These are phyloP conservation scores for Malurus leucopterus DNA, from an alignment of 2,797 vertebrate genomes.

Conservation along the genomic window DNA sequence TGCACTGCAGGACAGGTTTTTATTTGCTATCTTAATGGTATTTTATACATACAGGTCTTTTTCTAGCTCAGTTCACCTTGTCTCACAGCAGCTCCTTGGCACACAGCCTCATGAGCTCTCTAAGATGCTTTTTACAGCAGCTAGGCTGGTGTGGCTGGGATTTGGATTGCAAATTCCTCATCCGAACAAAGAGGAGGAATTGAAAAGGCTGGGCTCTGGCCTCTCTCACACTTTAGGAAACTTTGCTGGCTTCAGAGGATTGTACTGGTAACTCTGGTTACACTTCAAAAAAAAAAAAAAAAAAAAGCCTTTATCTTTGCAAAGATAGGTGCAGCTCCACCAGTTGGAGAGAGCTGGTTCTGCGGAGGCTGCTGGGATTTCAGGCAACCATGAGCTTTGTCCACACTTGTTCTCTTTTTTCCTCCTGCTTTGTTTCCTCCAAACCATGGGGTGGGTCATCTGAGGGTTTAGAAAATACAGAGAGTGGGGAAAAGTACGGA, in stretches of 20 bases:
- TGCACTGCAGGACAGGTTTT: conserved; percentile 25
- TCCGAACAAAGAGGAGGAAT: conserved; percentile 12
- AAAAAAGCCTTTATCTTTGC: neutral
- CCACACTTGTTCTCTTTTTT: neutral
- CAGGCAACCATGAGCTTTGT: neutral
- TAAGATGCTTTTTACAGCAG: conserved; percentile 12
- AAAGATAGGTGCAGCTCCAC: neutral
- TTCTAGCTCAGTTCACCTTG: neutral
- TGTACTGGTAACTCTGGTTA: neutral
- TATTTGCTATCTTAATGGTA: conserved; percentile 26
- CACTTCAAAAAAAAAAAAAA: neutral
- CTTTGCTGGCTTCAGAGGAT: neutral
- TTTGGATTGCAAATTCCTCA: conserved; percentile 58
- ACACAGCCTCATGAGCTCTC: neutral
- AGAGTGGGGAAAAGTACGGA: neutral
- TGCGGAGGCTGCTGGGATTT: neutral
- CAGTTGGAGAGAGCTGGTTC: neutral
- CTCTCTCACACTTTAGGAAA: conserved; percentile 12
- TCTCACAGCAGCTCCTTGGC: neutral
- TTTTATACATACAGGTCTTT: neutral
- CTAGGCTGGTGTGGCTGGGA: conserved; percentile 22
- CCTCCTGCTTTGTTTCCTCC: neutral
- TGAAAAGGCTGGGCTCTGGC: conserved; percentile 17
- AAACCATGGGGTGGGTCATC: neutral
- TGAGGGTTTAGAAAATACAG: neutral